Conservation (phyloP, 2,113 vertebrate species). For the Epinephelus cyanopodus region DNA sequence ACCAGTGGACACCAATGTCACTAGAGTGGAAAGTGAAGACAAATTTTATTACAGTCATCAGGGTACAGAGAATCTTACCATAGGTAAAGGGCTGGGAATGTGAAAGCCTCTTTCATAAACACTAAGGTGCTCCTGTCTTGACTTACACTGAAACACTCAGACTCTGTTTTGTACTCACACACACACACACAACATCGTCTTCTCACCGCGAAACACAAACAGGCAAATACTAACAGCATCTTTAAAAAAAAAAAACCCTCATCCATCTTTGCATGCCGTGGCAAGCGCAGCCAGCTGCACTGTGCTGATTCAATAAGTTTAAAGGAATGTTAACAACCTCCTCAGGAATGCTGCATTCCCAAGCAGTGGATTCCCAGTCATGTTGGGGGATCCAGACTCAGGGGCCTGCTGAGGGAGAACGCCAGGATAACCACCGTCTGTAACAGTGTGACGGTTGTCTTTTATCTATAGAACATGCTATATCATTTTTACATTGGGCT, state of each 20-base stretch:
- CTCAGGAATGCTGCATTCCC: constrained; percentile 76
- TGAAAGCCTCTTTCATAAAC: constrained; percentile 70
- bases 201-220: constrained; percentile 44
- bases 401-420: constrained; percentile 56
- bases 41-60: constrained; percentile 13
- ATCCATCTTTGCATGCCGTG: constrained; percentile 60
- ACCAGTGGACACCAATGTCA: not conserved
- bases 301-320: constrained; percentile 75
- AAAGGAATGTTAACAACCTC: constrained; percentile 79
- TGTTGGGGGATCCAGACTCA: constrained; percentile 59
- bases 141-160: constrained; percentile 55
- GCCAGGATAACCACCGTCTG: constrained; percentile 27
- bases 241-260: constrained; percentile 25
- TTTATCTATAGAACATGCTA: constrained; percentile 14
- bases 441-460: constrained; percentile 19
- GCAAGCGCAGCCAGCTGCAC: constrained; percentile 72
- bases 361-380: constrained; percentile 62
- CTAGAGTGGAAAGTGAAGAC: constrained; percentile 2
- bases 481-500: not conserved
- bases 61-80: constrained; percentile 13
- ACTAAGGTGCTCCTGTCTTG: constrained; percentile 63
- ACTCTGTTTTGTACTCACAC: constrained; percentile 38
- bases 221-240: constrained; percentile 44
- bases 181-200: constrained; percentile 10
- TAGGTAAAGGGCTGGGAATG: constrained; percentile 31